Evolutionary conservation across 2,113 vertebrate genomes (phyloP).

Genomic region (Cochlearius cochlearius): DNA sequence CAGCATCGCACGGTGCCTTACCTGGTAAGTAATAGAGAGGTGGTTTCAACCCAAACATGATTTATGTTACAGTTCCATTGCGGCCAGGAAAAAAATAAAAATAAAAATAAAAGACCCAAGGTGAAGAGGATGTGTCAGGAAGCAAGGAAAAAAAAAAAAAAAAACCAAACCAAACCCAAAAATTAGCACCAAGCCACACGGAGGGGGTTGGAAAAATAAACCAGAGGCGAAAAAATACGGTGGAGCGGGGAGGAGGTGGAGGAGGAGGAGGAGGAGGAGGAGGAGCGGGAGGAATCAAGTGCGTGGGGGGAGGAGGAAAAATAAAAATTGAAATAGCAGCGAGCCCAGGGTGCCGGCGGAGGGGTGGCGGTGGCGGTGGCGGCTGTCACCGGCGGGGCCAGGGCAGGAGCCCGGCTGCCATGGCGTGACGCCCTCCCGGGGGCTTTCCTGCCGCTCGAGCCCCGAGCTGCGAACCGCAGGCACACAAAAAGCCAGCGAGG

Average conservation of each 20-base stretch:
- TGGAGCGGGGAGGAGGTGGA: background rate
- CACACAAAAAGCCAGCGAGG: constrained; percentile 21
- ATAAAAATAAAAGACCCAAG: constrained; percentile 22
- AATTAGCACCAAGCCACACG: constrained; percentile 16
- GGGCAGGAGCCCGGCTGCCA: constrained; percentile 45
- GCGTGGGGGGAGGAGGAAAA: constrained; percentile 25
- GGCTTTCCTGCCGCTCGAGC: constrained; percentile 70
- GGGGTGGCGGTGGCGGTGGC: constrained; percentile 53
- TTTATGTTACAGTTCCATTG: constrained; percentile 86
- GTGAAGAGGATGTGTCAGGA: constrained; percentile 17
- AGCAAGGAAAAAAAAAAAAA: background rate
- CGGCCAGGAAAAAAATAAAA: constrained; percentile 58
- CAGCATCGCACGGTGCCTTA: constrained; percentile 73
- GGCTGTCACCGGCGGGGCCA: constrained; percentile 39
- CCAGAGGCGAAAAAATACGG: constrained; percentile 23
- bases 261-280: background rate
- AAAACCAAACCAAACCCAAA: background rate
- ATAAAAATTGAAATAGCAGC: constrained; percentile 29
- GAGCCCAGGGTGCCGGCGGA: constrained; percentile 4
- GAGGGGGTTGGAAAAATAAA: constrained; percentile 21
- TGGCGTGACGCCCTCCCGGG: constrained; percentile 56
- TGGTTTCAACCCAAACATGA: constrained; percentile 98
- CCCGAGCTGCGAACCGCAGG: constrained; percentile 69
- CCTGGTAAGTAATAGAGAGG: constrained; percentile 98
- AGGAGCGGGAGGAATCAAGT: background rate